Evolutionary conservation across 1,140 invertebrate genomes (phyloP), one percentile per base, ranked within the genome.

Genomic region (Listronotus oregonensis): DNA sequence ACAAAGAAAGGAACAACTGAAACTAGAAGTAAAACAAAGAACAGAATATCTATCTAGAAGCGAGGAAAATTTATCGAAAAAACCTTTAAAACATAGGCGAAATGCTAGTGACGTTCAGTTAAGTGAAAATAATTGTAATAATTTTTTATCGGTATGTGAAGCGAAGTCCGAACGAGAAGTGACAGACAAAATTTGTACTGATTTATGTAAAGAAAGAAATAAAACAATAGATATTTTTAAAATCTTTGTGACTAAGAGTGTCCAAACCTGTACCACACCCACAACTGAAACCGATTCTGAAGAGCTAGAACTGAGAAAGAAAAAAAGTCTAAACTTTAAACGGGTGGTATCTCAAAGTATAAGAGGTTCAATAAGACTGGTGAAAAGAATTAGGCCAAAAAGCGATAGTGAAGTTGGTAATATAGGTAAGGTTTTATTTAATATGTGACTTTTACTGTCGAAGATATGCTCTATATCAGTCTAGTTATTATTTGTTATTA

Each of bases 381-480:
- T 65, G 6, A 55, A 44, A 27, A 34, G 55, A 6, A 64, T 57
- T 7, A 47, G 62, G 8, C 62, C 62, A 7, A 47, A 64, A 47
- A 64, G 58, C 39, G 58, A 61, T 4, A 49, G 54, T 34, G 50
- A 49, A 42, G 27, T 7, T 8, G n/a, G 9, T 9, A 50, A 6
- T 42, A 51, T 51, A 47, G 39, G 49, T 61, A 43, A 49, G 31
- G 15, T n/a, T n/a, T 40, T 40, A n/a, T 27, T 27, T 2, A 34
- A 44, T 9, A 58, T 31, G 15, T 9, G 49, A 51, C 12, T 32
- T 27, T 27, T 27, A 27, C 21, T 27, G 1, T 27, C 5, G 5
- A 27, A 27, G 5, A 27, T 27, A 27, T 27, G 21, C 5, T 27
- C 21, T 27, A 27, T 27, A 27, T n/a, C n/a, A n/a, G n/a, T n/a